Percentiles rank a stretch among this genome's conserved stretches.
These are phyloP conservation scores for Plebejus anna DNA, from an alignment of 2,888 invertebrate species.

Conservation along the genomic window DNA sequence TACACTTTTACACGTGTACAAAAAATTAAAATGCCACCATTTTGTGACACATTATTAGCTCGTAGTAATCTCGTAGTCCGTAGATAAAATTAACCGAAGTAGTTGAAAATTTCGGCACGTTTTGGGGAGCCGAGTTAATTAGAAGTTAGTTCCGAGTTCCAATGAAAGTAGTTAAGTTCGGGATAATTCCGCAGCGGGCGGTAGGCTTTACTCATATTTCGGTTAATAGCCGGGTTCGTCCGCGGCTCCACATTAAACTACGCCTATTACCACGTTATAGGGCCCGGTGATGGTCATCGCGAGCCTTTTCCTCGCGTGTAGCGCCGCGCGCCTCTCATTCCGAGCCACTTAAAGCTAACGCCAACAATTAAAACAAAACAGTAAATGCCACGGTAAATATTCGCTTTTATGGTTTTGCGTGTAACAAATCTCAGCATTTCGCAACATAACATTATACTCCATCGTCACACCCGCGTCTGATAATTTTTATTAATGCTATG, in stretches of 20 bases:
- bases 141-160: conserved; percentile 3
- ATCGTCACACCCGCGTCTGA: not conserved
- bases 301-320: not conserved
- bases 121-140: not conserved
- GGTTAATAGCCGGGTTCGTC: not conserved
- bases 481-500: not conserved
- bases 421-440: not conserved
- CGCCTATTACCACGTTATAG: not conserved
- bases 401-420: not conserved
- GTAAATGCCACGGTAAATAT: not conserved
- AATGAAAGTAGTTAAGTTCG: not conserved
- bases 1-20: not conserved
- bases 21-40: not conserved
- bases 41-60: not conserved
- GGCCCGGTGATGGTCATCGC: not conserved
- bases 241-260: not conserved
- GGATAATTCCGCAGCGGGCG: not conserved
- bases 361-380: not conserved
- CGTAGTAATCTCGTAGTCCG: not conserved
- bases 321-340: not conserved
- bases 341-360: not conserved
- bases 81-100: not conserved
- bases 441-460: not conserved
- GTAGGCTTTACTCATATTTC: not conserved
- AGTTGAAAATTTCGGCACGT: not conserved